phyloP scores from a whole-genome alignment of 2,797 vertebrate genomes.

The Neostethus bicornis region DNA sequence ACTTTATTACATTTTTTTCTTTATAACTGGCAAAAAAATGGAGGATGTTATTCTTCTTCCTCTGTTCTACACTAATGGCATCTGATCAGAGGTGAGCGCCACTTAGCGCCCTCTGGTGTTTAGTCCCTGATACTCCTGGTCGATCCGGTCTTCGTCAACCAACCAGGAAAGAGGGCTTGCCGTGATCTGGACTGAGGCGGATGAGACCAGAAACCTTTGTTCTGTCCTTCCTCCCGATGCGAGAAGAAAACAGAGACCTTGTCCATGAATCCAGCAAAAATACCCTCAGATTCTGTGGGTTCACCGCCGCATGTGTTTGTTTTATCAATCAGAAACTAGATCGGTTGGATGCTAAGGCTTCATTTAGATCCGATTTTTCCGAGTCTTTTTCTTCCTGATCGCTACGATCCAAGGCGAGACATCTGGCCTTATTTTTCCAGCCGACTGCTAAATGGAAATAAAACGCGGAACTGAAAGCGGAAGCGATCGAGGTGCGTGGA shows the following conservation, averaged over 20 bases:
- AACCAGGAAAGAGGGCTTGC: slow-evolving; percentile 78
- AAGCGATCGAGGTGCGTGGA: slow-evolving; percentile 73
- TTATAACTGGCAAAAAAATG: too few relatives aligned
- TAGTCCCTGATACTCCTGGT: neutral
- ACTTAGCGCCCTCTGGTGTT: slow-evolving; percentile 47
- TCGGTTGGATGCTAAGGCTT: slow-evolving; percentile 17
- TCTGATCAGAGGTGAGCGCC: neutral
- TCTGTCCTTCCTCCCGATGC: slow-evolving; percentile 49
- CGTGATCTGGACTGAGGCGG: slow-evolving; percentile 78
- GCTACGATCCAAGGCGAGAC: slow-evolving; percentile 47
- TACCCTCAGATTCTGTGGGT: slow-evolving; percentile 7
- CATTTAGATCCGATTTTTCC: slow-evolving; percentile 5
- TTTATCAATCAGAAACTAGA: slow-evolving; percentile 26
- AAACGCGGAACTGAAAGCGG: slow-evolving; percentile 69
- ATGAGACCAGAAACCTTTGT: slow-evolving; percentile 80
- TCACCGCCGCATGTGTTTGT: slow-evolving; percentile 18
- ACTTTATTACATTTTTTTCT: too few relatives aligned
- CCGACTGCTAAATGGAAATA: slow-evolving; percentile 75
- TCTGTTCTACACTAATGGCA: neutral
- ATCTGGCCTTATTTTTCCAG: slow-evolving; percentile 31
- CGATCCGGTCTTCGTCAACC: slow-evolving; percentile 76
- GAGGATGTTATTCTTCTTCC: neutral
- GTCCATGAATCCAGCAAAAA: slow-evolving; percentile 20
- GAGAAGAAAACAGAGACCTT: slow-evolving; percentile 34
- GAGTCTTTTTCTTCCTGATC: slow-evolving; percentile 5